These are phyloP conservation scores for Euproctis similis DNA, from an alignment of 2,888 invertebrate species.

Conservation along the genomic window DNA sequence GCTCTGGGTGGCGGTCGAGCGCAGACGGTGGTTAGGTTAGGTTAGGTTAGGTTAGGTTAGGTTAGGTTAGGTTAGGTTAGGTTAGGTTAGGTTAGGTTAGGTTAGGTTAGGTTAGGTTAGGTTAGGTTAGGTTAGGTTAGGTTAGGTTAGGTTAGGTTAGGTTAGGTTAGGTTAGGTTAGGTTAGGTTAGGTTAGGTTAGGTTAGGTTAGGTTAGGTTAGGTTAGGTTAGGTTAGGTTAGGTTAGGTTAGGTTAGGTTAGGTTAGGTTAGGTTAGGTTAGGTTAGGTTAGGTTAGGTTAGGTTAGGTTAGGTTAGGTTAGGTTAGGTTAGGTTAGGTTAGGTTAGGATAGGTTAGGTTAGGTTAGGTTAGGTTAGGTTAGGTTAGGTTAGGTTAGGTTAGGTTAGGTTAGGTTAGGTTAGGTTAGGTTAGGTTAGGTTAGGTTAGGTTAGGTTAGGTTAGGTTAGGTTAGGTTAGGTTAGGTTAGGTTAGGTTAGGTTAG, in stretches of 20 bases:
- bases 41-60: constrained; percentile 6
- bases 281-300: constrained; percentile 3
- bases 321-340: constrained; percentile 3
- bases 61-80: constrained; percentile 6
- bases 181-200: constrained; percentile 3
- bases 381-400: constrained; percentile 4
- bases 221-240: constrained; percentile 3
- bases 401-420: constrained; percentile 4
- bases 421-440: constrained; percentile 4
- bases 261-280: constrained; percentile 3
- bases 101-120: constrained; percentile 6
- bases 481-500: constrained; percentile 5
- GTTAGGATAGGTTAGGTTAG: constrained; percentile 3
- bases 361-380: constrained; percentile 3
- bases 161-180: constrained; percentile 3
- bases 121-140: constrained; percentile 4
- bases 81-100: constrained; percentile 6
- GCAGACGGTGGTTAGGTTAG: constrained; percentile 6
- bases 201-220: constrained; percentile 3
- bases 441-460: constrained; percentile 4
- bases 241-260: constrained; percentile 3
- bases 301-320: constrained; percentile 3
- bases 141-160: constrained; percentile 3
- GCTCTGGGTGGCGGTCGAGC: too few relatives aligned
- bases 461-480: constrained; percentile 4